These are phyloP conservation scores for Copsychus sechellarum DNA, from an alignment of 2,113 vertebrate species.

Conservation along the genomic window DNA sequence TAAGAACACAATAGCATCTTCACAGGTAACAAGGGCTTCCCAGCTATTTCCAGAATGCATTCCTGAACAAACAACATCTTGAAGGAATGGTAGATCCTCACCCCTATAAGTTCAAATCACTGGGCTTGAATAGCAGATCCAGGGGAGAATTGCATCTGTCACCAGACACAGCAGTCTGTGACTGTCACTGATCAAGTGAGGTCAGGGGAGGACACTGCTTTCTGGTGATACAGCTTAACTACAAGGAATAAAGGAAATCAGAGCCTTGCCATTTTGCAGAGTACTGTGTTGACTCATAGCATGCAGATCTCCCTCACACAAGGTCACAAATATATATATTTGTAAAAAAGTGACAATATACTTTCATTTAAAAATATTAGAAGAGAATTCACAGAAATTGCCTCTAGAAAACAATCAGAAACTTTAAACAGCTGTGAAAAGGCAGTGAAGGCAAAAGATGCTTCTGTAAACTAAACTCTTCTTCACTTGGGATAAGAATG, in stretches of 20 bases:
- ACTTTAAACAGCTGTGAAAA: background rate
- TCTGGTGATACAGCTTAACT: background rate
- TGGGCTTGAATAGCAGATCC: background rate
- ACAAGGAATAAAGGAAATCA: background rate
- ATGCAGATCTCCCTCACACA: background rate
- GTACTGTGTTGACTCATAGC: background rate
- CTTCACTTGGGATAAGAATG: background rate
- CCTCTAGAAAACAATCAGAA: background rate
- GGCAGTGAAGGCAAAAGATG: background rate
- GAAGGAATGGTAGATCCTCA: background rate
- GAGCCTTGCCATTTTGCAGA: background rate
- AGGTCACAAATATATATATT: background rate
- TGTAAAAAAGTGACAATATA: background rate
- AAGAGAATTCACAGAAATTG: background rate
- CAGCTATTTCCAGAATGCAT: background rate
- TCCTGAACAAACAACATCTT: background rate
- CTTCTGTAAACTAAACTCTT: background rate
- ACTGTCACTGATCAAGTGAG: background rate
- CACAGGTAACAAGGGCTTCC: background rate
- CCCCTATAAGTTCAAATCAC: fast-evolving
- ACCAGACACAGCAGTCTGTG: background rate
- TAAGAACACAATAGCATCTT: background rate
- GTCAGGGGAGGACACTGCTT: background rate
- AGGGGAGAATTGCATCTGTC: background rate
- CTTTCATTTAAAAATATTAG: background rate